Percentiles rank a stretch among this genome's conserved stretches.
Conservation (phyloP, 2,797 vertebrate species). For the Antrozous pallidus region DNA sequence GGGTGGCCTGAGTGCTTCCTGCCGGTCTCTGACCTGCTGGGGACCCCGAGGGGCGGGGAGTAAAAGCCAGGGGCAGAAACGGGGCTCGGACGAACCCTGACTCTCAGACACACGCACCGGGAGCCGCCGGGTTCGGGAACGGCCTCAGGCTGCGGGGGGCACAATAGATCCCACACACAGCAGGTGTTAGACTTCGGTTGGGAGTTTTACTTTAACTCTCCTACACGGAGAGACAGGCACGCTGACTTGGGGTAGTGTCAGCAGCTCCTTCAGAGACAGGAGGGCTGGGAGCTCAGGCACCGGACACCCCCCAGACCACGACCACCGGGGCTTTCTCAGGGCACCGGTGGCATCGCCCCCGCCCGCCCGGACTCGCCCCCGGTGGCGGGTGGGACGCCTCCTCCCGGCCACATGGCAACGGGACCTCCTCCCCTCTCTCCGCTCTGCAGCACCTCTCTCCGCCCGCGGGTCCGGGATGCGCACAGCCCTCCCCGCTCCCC, state of each 20-base stretch:
- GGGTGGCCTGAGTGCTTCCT: not conserved
- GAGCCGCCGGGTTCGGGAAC: not conserved
- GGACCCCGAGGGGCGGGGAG: not conserved
- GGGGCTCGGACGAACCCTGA: no score
- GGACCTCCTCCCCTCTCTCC: not conserved
- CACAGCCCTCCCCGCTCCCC: no score
- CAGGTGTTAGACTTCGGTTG: not conserved
- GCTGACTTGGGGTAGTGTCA: not conserved
- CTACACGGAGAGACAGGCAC: not conserved
- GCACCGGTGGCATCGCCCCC: no score
- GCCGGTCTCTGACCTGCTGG: not conserved
- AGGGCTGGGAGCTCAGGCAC: not conserved
- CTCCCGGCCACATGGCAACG: not conserved
- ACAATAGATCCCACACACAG: not conserved
- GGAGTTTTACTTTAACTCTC: not conserved
- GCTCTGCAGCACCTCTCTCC: not conserved
- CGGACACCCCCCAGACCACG: accelerated
- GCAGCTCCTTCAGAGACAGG: not conserved
- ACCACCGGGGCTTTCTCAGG: not conserved
- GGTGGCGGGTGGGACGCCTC: not conserved
- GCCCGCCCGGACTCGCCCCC: not conserved
- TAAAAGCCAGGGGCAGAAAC: not conserved
- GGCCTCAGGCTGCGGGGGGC: not conserved
- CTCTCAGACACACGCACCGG: no score
- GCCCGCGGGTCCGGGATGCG: not conserved